These are phyloP conservation scores for Puma concolor DNA, from an alignment of 2,113 vertebrate genomes.

Conservation along the genomic window DNA sequence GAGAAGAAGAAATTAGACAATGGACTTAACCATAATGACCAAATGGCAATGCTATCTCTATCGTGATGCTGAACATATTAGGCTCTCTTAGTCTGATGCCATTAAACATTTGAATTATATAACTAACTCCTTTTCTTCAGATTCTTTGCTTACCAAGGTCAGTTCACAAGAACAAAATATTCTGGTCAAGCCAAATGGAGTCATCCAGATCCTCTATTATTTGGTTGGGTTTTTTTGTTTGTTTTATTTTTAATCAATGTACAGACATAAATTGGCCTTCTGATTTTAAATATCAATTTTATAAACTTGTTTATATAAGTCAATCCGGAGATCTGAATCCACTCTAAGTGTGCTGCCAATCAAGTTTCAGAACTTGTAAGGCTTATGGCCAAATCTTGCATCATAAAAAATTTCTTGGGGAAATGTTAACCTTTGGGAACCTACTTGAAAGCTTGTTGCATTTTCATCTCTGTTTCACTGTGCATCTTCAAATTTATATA, in stretches of 20 bases:
- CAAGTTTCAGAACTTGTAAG: not conserved
- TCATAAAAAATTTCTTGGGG: not conserved
- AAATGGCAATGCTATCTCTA: not conserved
- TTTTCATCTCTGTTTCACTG: not conserved
- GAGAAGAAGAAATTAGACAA: not conserved
- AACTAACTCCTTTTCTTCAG: not conserved
- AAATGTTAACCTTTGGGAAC: not conserved
- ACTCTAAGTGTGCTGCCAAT: not conserved
- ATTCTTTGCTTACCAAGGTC: conserved; percentile 22
- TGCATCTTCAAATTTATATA: not conserved
- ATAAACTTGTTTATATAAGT: not conserved
- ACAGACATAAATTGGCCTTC: not conserved
- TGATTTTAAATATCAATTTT: conserved; percentile 32
- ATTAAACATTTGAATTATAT: conserved; percentile 45
- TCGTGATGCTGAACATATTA: not conserved
- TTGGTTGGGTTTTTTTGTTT: not conserved
- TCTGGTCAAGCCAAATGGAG: not conserved
- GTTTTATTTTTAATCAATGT: conserved; percentile 45
- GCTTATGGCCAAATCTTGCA: not conserved
- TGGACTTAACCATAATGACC: conserved; percentile 21
- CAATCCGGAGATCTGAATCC: not conserved
- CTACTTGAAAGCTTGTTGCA: not conserved
- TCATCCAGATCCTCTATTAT: not conserved
- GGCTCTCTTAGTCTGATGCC: not conserved
- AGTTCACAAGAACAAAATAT: conserved; percentile 44